These are phyloP conservation scores for Drosophila pseudotalamancana DNA, from an alignment of 2,888 invertebrate genomes.

Conservation along the genomic window DNA sequence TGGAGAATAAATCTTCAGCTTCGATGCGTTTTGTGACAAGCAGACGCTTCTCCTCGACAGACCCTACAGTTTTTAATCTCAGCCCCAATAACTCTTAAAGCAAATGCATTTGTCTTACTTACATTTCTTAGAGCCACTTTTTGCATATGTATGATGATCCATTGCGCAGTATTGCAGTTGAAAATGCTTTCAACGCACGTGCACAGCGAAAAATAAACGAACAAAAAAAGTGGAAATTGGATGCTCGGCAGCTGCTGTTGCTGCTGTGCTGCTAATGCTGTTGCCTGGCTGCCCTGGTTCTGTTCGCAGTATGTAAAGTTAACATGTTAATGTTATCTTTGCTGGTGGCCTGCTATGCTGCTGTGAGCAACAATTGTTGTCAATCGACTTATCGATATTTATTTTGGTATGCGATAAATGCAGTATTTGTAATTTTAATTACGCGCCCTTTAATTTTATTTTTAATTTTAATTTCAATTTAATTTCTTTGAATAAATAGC, in stretches of 20 bases:
- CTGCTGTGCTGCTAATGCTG: slow-evolving; percentile 4
- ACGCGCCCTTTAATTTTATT: slow-evolving; percentile 14
- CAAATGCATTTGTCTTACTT: slow-evolving; percentile 37
- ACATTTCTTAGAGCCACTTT: slow-evolving; percentile 80
- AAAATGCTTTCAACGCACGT: slow-evolving; percentile 44
- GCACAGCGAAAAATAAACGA: slow-evolving; percentile 37
- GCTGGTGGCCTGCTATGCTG: slow-evolving; percentile 1
- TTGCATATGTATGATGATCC: slow-evolving; percentile 83
- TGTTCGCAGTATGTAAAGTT: slow-evolving; percentile 24
- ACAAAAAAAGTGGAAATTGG: slow-evolving; percentile 32
- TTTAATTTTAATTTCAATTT: slow-evolving; percentile 7
- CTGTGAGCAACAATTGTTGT: slow-evolving; percentile 1
- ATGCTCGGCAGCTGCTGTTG: slow-evolving; percentile 31
- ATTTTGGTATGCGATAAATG: background rate
- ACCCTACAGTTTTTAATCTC: slow-evolving; percentile 67
- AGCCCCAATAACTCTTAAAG: background rate
- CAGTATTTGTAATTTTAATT: background rate
- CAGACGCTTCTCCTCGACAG: slow-evolving; percentile 80
- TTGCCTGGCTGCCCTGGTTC: slow-evolving; percentile 38
- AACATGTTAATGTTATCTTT: slow-evolving; percentile 30
- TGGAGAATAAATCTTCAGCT: slow-evolving; percentile 77
- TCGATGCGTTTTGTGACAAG: slow-evolving; percentile 80
- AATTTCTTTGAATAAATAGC: background rate
- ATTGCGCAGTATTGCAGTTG: slow-evolving; percentile 45
- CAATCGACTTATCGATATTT: slow-evolving; percentile 33